These are phyloP conservation scores for Holcopasites calliopsidis DNA, from an alignment of 1,140 invertebrate species.

Conservation along the genomic window DNA sequence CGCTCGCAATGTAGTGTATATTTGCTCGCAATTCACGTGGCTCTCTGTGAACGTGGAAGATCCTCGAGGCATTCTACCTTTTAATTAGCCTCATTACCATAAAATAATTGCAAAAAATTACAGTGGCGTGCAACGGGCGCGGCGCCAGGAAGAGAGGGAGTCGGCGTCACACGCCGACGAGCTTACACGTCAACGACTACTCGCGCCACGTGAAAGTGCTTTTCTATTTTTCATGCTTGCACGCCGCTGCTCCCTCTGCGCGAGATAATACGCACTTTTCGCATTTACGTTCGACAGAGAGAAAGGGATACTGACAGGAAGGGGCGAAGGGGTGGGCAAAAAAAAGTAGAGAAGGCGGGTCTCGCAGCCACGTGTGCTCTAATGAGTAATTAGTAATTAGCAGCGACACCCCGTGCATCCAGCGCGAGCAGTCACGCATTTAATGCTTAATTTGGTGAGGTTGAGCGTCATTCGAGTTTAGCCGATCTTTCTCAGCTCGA, in stretches of 20 bases:
- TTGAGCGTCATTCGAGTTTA: constrained; percentile 43
- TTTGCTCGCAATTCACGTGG: constrained; percentile 27
- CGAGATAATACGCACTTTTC: constrained; percentile 43
- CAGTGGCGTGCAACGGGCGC: constrained; percentile 20
- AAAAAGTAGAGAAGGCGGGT: not conserved
- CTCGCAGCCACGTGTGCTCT: constrained; percentile 41
- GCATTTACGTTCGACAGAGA: constrained; percentile 9
- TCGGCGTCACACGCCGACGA: constrained; percentile 26
- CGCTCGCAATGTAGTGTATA: constrained; percentile 17
- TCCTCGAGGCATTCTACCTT: constrained; percentile 46
- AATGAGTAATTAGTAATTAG: constrained; percentile 56
- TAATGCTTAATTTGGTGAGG: constrained; percentile 52
- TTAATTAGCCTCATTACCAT: constrained; percentile 55
- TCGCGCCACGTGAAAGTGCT: constrained; percentile 14
- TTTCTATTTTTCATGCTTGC: constrained; percentile 11
- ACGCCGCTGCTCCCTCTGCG: constrained; percentile 17
- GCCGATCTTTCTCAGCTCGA: constrained; percentile 6
- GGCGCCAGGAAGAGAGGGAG: not conserved
- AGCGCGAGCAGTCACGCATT: constrained; percentile 48
- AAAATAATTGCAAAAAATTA: constrained; percentile 51
- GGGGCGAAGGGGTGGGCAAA: not conserved
- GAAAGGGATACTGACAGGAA: not conserved
- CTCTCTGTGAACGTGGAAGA: constrained; percentile 20
- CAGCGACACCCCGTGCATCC: constrained; percentile 42
- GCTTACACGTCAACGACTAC: constrained; percentile 23